Conservation (phyloP, 2,888 invertebrate genomes). For the Aleiodes alternator region DNA sequence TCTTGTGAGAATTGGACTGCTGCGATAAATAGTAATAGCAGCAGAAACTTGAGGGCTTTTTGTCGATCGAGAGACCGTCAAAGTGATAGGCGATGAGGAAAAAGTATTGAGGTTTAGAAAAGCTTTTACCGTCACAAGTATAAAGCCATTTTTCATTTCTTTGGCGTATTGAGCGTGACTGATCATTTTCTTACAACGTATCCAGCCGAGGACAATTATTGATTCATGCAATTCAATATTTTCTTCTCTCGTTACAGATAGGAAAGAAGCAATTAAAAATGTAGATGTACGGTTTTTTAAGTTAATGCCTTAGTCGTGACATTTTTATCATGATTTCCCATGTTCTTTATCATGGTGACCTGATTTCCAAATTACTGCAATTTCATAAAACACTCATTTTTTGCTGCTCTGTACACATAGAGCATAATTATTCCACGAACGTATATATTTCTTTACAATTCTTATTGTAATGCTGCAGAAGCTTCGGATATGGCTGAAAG, state of each 20-base stretch:
- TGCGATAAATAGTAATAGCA: slow-evolving; percentile 2
- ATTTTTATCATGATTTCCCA: slow-evolving; percentile 10
- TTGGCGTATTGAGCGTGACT: too few relatives aligned
- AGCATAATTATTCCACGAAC: neutral
- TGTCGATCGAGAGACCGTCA: neutral
- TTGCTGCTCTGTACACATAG: neutral
- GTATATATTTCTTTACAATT: neutral
- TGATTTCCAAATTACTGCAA: slow-evolving; percentile 10
- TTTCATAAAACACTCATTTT: slow-evolving; percentile 8
- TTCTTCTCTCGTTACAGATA: too few relatives aligned
- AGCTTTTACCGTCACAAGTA: too few relatives aligned
- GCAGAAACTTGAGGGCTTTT: neutral
- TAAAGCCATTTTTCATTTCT: neutral
- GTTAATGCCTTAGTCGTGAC: too few relatives aligned
- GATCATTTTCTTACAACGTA: too few relatives aligned
- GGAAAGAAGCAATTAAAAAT: neutral
- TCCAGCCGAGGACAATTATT: neutral
- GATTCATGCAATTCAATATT: neutral
- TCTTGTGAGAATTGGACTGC: neutral
- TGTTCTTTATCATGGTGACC: slow-evolving; percentile 26
- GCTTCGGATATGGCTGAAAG: neutral
- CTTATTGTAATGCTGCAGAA: neutral
- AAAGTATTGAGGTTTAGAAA: neutral
- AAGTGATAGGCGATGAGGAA: neutral
- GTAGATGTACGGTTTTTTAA: too few relatives aligned